These are phyloP conservation scores for Drosophila aldrichi DNA, from an alignment of 2,888 invertebrate species.

Conservation along the genomic window DNA sequence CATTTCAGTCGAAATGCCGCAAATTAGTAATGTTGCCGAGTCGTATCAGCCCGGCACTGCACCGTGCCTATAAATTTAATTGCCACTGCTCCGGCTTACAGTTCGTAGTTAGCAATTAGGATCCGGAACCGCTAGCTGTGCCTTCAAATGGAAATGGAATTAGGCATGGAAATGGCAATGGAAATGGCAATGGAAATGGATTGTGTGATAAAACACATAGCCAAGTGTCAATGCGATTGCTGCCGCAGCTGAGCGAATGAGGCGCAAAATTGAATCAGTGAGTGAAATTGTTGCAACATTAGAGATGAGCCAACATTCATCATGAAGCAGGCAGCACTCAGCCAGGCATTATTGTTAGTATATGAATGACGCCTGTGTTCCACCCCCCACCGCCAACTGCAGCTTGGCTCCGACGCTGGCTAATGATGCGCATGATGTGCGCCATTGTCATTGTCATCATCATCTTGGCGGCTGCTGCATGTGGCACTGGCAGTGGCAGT, in stretches of 20 bases:
- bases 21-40: constrained; percentile 58
- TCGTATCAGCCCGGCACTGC: constrained; percentile 34
- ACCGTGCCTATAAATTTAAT: constrained; percentile 53
- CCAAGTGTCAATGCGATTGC: constrained; percentile 8
- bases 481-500: constrained; percentile 35
- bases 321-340: constrained; percentile 1
- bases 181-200: constrained; percentile 22
- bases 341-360: constrained; percentile 48
- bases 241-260: constrained; percentile 1
- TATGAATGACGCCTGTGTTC: constrained; percentile 30
- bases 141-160: constrained; percentile 16
- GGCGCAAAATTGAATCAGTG: constrained; percentile 39
- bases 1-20: constrained; percentile 53
- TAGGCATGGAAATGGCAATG: not conserved
- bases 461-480: constrained; percentile 48
- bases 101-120: constrained; percentile 69
- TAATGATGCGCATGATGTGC: constrained; percentile 80
- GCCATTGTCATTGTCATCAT: constrained; percentile 62
- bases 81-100: constrained; percentile 45
- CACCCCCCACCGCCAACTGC: not conserved
- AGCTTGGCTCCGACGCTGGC: constrained; percentile 54
- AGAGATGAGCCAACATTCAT: constrained; percentile 24
- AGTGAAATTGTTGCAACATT: constrained; percentile 5
- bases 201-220: constrained; percentile 14
- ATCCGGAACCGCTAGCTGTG: constrained; percentile 24